phyloP scores from a whole-genome alignment of 2,797 vertebrate species.

The Kryptopterus vitreolus region DNA sequence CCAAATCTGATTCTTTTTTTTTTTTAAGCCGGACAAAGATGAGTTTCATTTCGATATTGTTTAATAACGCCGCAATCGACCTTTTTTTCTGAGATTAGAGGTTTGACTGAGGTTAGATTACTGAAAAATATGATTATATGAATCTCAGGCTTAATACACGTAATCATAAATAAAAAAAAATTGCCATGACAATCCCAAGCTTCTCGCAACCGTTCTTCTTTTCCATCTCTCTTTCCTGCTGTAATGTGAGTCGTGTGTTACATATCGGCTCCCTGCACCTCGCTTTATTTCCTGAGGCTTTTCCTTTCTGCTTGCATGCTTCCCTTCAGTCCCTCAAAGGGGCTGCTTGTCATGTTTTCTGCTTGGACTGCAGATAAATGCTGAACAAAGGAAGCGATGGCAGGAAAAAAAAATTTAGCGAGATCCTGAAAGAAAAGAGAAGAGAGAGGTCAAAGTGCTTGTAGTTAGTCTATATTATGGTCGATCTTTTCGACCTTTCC shows the following conservation, averaged over 20 bases:
- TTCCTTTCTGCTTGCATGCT: conserved; percentile 32
- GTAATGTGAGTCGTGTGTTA: conserved; percentile 17
- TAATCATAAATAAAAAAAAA: not conserved
- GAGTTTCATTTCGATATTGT: not conserved
- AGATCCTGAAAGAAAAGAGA: conserved; percentile 67
- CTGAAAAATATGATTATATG: not conserved
- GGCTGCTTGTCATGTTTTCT: conserved; percentile 58
- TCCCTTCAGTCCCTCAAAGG: conserved; percentile 39
- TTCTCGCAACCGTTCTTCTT: not conserved
- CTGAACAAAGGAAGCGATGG: conserved; percentile 51
- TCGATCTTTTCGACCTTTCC: conserved; percentile 38
- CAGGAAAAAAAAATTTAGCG: conserved; percentile 55
- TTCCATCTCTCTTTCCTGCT: not conserved
- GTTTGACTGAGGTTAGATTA: not conserved
- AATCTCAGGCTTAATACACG: not conserved
- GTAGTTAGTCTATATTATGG: conserved; percentile 32
- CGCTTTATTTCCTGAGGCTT: conserved; percentile 23
- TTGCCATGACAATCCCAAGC: not conserved
- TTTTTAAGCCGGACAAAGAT: not conserved
- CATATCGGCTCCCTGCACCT: conserved; percentile 11
- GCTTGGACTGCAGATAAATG: conserved; percentile 58
- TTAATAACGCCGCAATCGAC: not conserved
- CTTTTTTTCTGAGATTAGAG: not conserved
- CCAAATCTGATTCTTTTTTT: not conserved
- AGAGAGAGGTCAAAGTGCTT: conserved; percentile 63